phyloP scores from a whole-genome alignment of 2,797 vertebrate species.

The Molossus alvarezi region DNA sequence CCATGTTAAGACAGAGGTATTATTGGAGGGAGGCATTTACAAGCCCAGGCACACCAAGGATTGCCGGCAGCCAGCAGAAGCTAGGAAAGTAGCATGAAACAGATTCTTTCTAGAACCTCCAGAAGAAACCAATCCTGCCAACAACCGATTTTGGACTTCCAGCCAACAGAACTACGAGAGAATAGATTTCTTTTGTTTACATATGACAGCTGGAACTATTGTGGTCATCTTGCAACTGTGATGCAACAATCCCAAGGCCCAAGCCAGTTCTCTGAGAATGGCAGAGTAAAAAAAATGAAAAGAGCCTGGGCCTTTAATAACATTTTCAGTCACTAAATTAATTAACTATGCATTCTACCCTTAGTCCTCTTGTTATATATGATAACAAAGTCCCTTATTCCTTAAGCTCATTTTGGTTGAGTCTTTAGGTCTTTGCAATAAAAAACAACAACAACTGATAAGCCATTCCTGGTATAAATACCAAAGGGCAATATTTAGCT shows the following conservation, averaged over 20 bases:
- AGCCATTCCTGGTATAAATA: constrained; percentile 15
- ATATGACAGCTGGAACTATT: constrained; percentile 55
- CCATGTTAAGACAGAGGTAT: background rate
- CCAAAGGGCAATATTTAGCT: constrained; percentile 55
- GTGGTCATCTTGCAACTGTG: background rate
- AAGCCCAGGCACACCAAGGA: background rate
- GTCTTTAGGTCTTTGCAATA: constrained; percentile 36
- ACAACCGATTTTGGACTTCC: constrained; percentile 25
- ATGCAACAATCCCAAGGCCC: constrained; percentile 15
- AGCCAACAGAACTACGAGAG: constrained; percentile 5
- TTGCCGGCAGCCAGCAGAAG: background rate
- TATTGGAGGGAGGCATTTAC: background rate
- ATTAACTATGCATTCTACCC: constrained; percentile 45
- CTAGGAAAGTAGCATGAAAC: too few relatives aligned
- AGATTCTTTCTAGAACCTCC: too few relatives aligned
- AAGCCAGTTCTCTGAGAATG: constrained; percentile 56
- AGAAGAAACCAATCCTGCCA: constrained; percentile 20
- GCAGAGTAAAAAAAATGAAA: constrained; percentile 44
- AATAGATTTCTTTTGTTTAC: constrained; percentile 33
- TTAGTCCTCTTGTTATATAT: constrained; percentile 29
- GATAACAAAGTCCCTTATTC: constrained; percentile 48
- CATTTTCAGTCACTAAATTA: constrained; percentile 63
- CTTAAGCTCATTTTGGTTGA: constrained; percentile 55
- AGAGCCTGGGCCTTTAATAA: background rate
- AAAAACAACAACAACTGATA: constrained; percentile 29